Base-by-base conservation (phyloP, 2,113 vertebrate genomes). In the Tetraodon nigroviridis region DNA sequence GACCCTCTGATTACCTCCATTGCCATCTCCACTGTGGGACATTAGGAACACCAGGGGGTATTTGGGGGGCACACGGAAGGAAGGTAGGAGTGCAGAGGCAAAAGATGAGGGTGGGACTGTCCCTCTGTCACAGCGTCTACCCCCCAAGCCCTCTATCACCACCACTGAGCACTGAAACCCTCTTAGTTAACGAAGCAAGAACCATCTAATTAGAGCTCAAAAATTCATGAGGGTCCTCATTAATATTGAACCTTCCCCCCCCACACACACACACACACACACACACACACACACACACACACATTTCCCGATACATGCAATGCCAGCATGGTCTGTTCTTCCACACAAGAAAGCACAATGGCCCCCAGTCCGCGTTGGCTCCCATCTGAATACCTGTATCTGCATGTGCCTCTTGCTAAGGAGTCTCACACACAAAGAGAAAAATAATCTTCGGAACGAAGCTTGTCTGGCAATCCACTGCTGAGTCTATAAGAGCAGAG, bases 201-300 rank as follows among this genome's bases (percentile, higher is more conserved):
- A 79, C 60, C 70, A 47, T 81, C 87, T 91, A 91, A 91, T 89
- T 89, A 89, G 84, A 87, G 80, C 83, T 86, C 79, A 86, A 86
- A 89, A 86, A 85, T 89, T 87, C 83, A 87, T 84, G 73, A 89
- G 86, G 87, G 78, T 80, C 79, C 83, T 86, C 87, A 89, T 91
- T 90, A 90, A 91, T 91, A 91, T 90, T 91, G 79, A 87, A 90
- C n/a, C n/a, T n/a, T n/a, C n/a, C n/a, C n/a, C n/a, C n/a, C n/a
- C n/a, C n/a, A n/a, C n/a, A n/a, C n/a, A n/a, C n/a, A n/a, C n/a
- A n/a, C n/a, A n/a, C n/a, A n/a, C n/a, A n/a, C n/a, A n/a, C n/a
- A n/a, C n/a, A n/a, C n/a, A n/a, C n/a, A n/a, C n/a, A n/a, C n/a
- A n/a, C n/a, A n/a, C n/a, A n/a, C n/a, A n/a, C n/a, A n/a, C n/a